These are phyloP conservation scores for Numenius phaeopus DNA, from an alignment of 2,797 vertebrate species.

Conservation along the genomic window DNA sequence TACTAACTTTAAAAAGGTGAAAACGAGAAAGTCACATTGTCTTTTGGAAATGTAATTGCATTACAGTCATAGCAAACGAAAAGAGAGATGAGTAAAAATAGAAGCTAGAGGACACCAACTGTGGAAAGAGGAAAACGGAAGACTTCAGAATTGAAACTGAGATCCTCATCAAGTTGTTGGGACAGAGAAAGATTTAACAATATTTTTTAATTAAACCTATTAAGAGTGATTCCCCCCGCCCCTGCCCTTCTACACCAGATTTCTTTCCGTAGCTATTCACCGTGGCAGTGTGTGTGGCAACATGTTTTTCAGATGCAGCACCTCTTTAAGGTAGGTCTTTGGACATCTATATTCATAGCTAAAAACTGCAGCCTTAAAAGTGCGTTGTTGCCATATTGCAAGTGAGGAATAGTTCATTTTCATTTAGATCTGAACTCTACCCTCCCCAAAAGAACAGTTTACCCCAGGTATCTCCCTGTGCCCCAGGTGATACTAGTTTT, in stretches of 20 bases:
- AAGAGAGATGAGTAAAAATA: constrained; percentile 38
- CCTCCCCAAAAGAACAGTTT: constrained; percentile 37
- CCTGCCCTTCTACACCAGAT: background rate
- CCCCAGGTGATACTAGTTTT: constrained; percentile 57
- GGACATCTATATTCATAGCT: constrained; percentile 56
- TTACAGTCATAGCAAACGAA: constrained; percentile 63
- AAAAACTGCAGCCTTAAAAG: constrained; percentile 71
- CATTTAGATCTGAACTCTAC: constrained; percentile 35
- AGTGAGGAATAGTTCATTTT: constrained; percentile 53
- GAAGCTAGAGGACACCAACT: constrained; percentile 62
- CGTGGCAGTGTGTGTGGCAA: constrained; percentile 73
- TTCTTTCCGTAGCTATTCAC: constrained; percentile 53
- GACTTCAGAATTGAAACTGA: constrained; percentile 80
- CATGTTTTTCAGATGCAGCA: constrained; percentile 65
- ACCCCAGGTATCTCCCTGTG: constrained; percentile 43
- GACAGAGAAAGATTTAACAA: constrained; percentile 64
- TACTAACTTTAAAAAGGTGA: constrained; percentile 56
- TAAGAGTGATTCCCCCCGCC: background rate
- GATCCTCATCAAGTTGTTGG: constrained; percentile 65
- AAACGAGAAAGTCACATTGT: constrained; percentile 53
- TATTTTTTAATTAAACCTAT: constrained; percentile 64
- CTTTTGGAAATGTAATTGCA: constrained; percentile 67
- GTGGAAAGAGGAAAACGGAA: constrained; percentile 78
- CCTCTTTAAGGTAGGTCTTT: constrained; percentile 76
- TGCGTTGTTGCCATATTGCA: constrained; percentile 67